Base-by-base conservation (phyloP, 2,888 invertebrate species). In the Diaprepes abbreviatus region DNA sequence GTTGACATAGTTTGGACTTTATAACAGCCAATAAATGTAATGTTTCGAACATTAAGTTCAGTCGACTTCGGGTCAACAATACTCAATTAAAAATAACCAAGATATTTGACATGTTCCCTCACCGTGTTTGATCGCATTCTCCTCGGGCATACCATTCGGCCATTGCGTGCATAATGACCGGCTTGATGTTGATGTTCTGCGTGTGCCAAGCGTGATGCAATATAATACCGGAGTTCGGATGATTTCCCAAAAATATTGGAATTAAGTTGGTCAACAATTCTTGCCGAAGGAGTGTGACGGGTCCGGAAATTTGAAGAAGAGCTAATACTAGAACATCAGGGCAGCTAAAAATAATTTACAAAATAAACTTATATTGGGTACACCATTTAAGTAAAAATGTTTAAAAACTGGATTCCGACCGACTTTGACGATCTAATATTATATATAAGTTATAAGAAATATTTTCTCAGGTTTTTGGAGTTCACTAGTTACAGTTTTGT, bases 201-300 rank as follows among this genome's bases (percentile, higher is more conserved):
- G 92, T 90, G 82, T 96, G 95, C 98, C 98, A 99, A 2, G 96
- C 96, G 81, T 96, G 94, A 84, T 98, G 97, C 63, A 99, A 86
- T 73, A 99, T 94, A n/a, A 95, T 94, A 21, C 93, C 96, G 0
- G 97, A 95, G 85, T 99, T 99, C 0, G 96, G 95, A 86, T 98
- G 98, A 85, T 95, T 97, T 35, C 93, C 93, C 64, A 98, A 87
- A 85, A 99, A 98, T 76, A 96, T 92, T 1, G 97, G 96, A 82
- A 99, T 93, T 33, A 98, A 85, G 59, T 90, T 93, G 48, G 92
- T 91, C 74, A 98, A 88, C 65, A 98, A 85, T 81, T 98, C 97
- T 84, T 95, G 95, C 66, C 96, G 87, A 38, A 94, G 85, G 38
- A 90, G 87, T 2, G 93, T 92, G 43, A 93, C 86, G 0, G 94